Conservation (phyloP, 2,888 invertebrate genomes). For the Megaustenia siamemsis region DNA sequence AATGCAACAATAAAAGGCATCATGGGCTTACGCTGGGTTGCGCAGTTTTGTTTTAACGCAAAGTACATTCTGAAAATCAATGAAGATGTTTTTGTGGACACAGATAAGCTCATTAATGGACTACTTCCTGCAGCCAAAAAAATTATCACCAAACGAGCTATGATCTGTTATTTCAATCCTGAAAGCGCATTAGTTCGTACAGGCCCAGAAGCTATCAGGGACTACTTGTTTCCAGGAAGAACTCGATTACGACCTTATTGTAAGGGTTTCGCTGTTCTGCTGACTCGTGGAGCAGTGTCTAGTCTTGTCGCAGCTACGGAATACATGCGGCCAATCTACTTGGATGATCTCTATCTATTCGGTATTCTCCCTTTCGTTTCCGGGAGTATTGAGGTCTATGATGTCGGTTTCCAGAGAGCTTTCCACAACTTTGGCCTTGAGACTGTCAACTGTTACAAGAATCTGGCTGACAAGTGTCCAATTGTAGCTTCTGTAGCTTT, state of each 20-base stretch:
- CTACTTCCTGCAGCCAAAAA: constrained; percentile 29
- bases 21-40: constrained; percentile 46
- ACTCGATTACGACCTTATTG: constrained; percentile 39
- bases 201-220: constrained; percentile 29
- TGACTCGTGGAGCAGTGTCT: constrained; percentile 10
- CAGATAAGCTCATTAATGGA: constrained; percentile 42
- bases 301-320: constrained; percentile 39
- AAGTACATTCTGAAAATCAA: constrained; percentile 36
- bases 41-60: constrained; percentile 19
- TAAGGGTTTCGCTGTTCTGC: constrained; percentile 42
- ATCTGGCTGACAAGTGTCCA: constrained; percentile 23
- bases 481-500: constrained; percentile 39
- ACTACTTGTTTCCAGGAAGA: constrained; percentile 40
- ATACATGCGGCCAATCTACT: constrained; percentile 4
- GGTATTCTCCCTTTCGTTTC: constrained; percentile 41
- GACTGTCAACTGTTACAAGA: constrained; percentile 39
- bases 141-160: not conserved
- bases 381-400: constrained; percentile 44
- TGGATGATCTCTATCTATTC: constrained; percentile 40
- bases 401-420: constrained; percentile 46
- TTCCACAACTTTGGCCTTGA: constrained; percentile 48
- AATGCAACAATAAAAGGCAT: constrained; percentile 34
- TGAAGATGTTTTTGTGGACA: constrained; percentile 48
- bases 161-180: constrained; percentile 40
- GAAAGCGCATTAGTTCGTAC: constrained; percentile 28